Evolutionary conservation across 2,113 vertebrate species (phyloP).

Genomic region (Pelusios castaneus): DNA sequence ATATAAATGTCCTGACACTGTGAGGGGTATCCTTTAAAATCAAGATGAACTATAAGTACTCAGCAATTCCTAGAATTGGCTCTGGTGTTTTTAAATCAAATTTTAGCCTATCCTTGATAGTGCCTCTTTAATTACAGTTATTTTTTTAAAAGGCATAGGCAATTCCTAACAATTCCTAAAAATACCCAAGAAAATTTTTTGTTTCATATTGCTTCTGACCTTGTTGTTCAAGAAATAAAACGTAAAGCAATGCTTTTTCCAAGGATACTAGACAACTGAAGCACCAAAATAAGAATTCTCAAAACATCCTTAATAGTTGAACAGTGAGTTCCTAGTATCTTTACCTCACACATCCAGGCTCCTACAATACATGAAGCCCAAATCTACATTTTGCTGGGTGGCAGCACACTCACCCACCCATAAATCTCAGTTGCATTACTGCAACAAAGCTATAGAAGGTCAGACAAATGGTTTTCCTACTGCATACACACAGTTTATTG

Average conservation of each 20-base stretch:
- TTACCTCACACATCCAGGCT: background rate
- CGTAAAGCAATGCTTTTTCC: accelerated
- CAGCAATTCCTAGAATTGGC: accelerated
- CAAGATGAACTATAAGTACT: accelerated
- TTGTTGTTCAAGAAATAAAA: background rate
- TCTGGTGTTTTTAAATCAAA: background rate
- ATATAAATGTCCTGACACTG: background rate
- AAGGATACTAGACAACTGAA: accelerated
- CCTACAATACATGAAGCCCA: background rate
- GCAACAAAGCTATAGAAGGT: accelerated
- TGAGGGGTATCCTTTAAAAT: accelerated
- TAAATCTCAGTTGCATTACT: accelerated
- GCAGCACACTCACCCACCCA: background rate
- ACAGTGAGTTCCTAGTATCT: accelerated
- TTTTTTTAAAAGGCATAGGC: background rate
- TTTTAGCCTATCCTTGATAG: background rate
- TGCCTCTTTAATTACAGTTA: background rate
- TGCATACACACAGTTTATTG: accelerated
- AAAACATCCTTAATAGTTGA: background rate
- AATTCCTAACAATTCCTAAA: background rate
- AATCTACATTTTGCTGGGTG: accelerated
- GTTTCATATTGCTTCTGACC: background rate
- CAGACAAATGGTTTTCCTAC: background rate
- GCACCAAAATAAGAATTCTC: background rate
- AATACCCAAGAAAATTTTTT: background rate